Percentiles rank a stretch among this genome's conserved stretches.
These are phyloP conservation scores for Eleutherodactylus coqui DNA, from an alignment of 2,797 vertebrate genomes.

Conservation along the genomic window DNA sequence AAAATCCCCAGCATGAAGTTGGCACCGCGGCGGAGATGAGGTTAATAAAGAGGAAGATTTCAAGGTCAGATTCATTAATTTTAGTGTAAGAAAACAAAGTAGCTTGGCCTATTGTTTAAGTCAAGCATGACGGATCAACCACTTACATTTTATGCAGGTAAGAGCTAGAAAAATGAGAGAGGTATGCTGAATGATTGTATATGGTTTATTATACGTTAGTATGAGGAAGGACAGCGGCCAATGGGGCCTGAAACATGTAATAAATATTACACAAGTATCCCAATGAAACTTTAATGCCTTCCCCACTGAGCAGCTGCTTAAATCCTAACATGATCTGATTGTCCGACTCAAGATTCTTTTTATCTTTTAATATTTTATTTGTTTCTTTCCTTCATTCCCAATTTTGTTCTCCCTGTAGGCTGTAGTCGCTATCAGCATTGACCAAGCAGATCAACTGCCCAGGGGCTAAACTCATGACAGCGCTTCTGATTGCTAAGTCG, in stretches of 20 bases:
- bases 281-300: constrained; percentile 58
- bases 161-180: constrained; percentile 38
- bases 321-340: constrained; percentile 48
- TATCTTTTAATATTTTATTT: constrained; percentile 29
- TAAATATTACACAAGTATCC: constrained; percentile 56
- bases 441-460: constrained; percentile 38
- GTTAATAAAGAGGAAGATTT: constrained; percentile 34
- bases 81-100: constrained; percentile 23
- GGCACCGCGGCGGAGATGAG: not conserved
- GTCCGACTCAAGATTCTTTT: constrained; percentile 8
- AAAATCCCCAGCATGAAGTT: not conserved
- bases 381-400: constrained; percentile 30
- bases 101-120: constrained; percentile 26
- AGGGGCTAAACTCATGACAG: not conserved
- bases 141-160: constrained; percentile 38
- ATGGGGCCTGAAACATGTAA: constrained; percentile 59
- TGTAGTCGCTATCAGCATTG: not conserved
- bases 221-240: constrained; percentile 42
- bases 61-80: constrained; percentile 42
- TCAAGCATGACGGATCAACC: constrained; percentile 49
- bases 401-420: constrained; percentile 25
- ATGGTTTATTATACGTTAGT: constrained; percentile 54
- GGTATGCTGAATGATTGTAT: constrained; percentile 35
- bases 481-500: not conserved
- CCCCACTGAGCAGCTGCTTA: constrained; percentile 37